Conservation (phyloP, 2,113 vertebrate genomes). For the Casuarius casuarius region DNA sequence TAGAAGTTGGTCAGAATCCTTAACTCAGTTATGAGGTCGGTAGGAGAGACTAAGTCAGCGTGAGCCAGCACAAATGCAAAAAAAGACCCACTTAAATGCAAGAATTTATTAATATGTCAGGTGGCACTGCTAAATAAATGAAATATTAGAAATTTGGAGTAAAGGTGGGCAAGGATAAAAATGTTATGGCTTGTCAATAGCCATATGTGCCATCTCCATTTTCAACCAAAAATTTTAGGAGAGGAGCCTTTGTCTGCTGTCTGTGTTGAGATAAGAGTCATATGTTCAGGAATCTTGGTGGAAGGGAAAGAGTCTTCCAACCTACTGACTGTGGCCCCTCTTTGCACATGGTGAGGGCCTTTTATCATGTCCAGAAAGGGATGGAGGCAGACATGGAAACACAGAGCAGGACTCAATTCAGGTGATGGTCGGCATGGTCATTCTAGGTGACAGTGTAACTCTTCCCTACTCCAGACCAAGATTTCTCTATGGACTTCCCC, state of each 20-base stretch:
- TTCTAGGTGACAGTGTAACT: not conserved
- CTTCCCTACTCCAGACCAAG: not conserved
- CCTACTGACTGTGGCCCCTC: fast-evolving
- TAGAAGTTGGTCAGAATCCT: not conserved
- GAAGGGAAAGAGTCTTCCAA: not conserved
- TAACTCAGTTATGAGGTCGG: not conserved
- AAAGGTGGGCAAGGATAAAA: not conserved
- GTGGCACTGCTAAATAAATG: not conserved
- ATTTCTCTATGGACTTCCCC: not conserved
- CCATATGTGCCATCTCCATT: not conserved
- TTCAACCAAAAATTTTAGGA: not conserved
- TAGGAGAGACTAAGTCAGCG: not conserved
- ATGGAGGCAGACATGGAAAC: not conserved
- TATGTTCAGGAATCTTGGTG: not conserved
- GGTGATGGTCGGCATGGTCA: fast-evolving
- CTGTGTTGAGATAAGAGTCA: fast-evolving
- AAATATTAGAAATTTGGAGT: not conserved
- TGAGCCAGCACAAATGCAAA: not conserved
- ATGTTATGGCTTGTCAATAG: not conserved
- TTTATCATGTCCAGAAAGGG: not conserved
- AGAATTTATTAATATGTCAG: not conserved
- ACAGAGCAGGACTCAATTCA: not conserved
- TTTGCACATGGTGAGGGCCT: not conserved
- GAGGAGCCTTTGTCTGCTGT: fast-evolving
- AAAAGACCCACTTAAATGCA: fast-evolving